phyloP scores from a whole-genome alignment of 2,797 vertebrate genomes.

The Gallinago stenura region DNA sequence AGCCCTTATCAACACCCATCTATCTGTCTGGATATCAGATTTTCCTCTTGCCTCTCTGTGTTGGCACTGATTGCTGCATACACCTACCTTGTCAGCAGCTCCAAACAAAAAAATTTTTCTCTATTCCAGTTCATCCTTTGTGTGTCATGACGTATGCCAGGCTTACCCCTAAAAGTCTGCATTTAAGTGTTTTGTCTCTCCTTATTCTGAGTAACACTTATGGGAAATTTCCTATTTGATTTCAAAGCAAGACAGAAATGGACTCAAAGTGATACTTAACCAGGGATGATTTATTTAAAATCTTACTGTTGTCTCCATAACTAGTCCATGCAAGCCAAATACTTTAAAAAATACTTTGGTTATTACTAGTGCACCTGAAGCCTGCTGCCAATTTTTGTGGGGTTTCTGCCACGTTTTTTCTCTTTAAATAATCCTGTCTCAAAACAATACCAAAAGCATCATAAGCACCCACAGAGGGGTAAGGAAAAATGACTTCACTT shows the following conservation, averaged over 20 bases:
- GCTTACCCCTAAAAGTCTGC: background rate
- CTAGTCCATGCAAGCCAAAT: background rate
- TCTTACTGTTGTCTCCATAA: background rate
- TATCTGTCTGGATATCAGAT: background rate
- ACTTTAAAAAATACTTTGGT: background rate
- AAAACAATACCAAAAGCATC: background rate
- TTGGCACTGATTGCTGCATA: background rate
- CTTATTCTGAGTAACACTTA: conserved; percentile 18
- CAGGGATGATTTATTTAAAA: conserved; percentile 13
- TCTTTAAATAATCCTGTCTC: background rate
- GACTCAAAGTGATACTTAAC: background rate
- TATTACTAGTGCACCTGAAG: background rate
- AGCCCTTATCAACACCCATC: background rate
- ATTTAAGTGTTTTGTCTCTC: background rate
- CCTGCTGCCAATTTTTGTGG: background rate
- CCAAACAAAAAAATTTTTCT: conserved; percentile 31
- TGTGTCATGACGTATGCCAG: background rate
- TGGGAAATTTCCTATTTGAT: background rate
- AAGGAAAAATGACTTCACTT: background rate
- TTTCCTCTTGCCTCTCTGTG: background rate
- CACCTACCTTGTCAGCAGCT: background rate
- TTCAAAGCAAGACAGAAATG: conserved; percentile 3
- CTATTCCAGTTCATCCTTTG: background rate
- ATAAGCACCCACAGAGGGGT: background rate
- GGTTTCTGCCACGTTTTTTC: background rate